Evolutionary conservation across 2,113 vertebrate species (phyloP).

Genomic region (Smithornis capensis): DNA sequence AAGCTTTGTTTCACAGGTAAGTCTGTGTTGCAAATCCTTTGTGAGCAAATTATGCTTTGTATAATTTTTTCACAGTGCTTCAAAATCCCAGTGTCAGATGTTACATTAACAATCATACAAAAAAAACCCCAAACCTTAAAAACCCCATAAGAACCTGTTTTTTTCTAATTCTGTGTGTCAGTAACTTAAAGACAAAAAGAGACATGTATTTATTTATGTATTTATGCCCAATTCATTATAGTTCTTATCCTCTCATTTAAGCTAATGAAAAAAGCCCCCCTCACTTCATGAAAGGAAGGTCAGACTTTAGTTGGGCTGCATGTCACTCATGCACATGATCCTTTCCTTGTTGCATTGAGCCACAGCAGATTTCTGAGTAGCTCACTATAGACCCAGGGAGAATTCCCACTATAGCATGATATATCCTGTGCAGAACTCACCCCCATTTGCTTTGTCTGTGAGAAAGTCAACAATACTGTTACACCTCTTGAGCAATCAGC

Average conservation of each 20-base stretch:
- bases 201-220: too few species aligned
- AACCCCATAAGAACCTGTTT: accelerated
- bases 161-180: neutral
- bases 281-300: neutral
- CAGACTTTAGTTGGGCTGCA: neutral
- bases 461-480: neutral
- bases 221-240: neutral
- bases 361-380: neutral
- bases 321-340: neutral
- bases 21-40: neutral
- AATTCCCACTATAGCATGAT: accelerated
- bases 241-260: neutral
- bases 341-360: neutral
- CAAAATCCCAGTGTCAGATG: neutral
- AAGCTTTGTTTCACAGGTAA: neutral
- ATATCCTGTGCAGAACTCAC: neutral
- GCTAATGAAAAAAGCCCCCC: neutral
- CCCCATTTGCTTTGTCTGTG: neutral
- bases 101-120: neutral
- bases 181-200: neutral
- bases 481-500: neutral
- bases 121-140: neutral
- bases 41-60: neutral
- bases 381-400: neutral
- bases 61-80: neutral